These are phyloP conservation scores for Nephila pilipes DNA, from an alignment of 1,140 invertebrate species.

Conservation along the genomic window DNA sequence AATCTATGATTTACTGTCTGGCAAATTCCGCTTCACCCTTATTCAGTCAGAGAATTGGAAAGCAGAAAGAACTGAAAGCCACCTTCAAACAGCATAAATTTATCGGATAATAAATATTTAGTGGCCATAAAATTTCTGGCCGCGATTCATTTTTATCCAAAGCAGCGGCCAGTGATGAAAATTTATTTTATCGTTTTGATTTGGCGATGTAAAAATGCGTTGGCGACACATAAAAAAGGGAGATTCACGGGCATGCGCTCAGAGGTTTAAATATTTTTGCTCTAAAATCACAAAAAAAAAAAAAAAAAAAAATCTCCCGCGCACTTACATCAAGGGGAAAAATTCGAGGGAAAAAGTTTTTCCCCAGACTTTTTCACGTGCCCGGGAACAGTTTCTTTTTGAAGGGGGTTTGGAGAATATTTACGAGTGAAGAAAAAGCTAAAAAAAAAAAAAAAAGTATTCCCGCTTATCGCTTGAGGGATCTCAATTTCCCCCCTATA, in stretches of 20 bases:
- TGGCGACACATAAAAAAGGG: not conserved
- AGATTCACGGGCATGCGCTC: conserved; percentile 20
- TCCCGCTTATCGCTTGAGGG: not conserved
- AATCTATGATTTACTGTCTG: not conserved
- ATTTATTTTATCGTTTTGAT: conserved; percentile 68
- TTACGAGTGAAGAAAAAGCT: not conserved
- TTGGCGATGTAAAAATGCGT: conserved; percentile 39
- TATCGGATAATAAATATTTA: conserved; percentile 66
- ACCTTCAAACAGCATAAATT: conserved; percentile 44
- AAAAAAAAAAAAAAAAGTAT: too few species aligned
- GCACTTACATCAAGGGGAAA: not conserved
- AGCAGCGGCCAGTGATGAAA: conserved; percentile 47
- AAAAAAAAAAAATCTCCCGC: not conserved
- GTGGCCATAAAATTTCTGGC: conserved; percentile 55
- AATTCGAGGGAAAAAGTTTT: conserved; percentile 1
- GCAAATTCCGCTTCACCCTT: not conserved
- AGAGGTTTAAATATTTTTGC: not conserved
- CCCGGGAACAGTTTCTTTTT: conserved; percentile 9
- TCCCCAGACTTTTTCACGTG: not conserved
- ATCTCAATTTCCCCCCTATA: conserved; percentile 33
- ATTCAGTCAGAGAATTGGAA: not conserved
- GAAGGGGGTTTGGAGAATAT: not conserved
- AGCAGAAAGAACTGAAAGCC: not conserved
- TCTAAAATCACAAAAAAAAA: not conserved
- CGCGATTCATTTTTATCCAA: not conserved